These are phyloP conservation scores for Leptobrachium leishanense DNA, from an alignment of 2,113 vertebrate species.

Conservation along the genomic window DNA sequence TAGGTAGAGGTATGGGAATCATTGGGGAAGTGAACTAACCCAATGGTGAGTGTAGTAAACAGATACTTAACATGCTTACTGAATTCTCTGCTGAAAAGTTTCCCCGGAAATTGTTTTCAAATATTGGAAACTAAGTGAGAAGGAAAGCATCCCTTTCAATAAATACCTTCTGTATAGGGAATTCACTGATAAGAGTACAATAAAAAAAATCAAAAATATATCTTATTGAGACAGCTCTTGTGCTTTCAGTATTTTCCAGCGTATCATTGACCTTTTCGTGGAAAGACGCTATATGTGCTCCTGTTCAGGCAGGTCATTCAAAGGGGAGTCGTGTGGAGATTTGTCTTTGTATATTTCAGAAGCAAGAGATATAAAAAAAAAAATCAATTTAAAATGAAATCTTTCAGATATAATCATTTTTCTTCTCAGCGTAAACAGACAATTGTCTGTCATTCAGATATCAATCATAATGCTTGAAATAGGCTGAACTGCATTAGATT, in stretches of 20 bases:
- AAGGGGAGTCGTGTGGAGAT: background rate
- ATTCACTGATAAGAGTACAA: background rate
- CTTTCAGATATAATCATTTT: constrained; percentile 23
- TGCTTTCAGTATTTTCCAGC: background rate
- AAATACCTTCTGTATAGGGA: background rate
- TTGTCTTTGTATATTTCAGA: background rate
- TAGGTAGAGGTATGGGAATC: too few species aligned
- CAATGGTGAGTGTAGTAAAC: too few species aligned
- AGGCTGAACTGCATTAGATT: constrained; percentile 21
- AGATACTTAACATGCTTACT: too few species aligned
- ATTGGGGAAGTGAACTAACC: too few species aligned
- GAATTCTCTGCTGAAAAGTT: too few species aligned
- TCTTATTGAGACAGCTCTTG: background rate
- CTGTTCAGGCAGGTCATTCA: background rate
- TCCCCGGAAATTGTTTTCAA: too few species aligned
- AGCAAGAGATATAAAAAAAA: constrained; percentile 11
- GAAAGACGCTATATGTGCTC: background rate
- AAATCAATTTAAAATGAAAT: constrained; percentile 20
- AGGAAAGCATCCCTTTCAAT: too few species aligned
- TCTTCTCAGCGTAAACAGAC: constrained; percentile 33
- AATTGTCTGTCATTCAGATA: constrained; percentile 39
- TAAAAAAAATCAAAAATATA: too few species aligned
- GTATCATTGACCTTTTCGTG: background rate
- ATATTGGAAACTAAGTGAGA: too few species aligned
- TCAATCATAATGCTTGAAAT: constrained; percentile 6